These are phyloP conservation scores for Hypocryptadius cinnamomeus DNA, from an alignment of 2,113 vertebrate species.

Conservation along the genomic window DNA sequence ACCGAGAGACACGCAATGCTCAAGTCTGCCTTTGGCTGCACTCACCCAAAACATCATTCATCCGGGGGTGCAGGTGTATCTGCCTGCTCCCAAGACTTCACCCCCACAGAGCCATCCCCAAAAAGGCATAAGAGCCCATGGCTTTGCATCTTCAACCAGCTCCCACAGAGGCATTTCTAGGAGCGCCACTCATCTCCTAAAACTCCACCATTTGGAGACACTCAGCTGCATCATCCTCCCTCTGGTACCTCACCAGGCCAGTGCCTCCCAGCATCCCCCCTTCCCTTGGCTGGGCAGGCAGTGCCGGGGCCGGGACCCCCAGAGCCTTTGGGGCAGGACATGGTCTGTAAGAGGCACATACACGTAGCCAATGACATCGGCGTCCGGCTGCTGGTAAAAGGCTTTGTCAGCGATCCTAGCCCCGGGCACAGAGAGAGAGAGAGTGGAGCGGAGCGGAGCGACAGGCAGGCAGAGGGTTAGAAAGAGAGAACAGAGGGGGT, in stretches of 20 bases:
- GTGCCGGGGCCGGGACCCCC: neutral
- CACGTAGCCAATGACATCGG: conserved; percentile 97
- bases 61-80: neutral
- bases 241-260: neutral
- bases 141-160: neutral
- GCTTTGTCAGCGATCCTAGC: conserved; percentile 98
- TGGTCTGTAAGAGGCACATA: conserved; percentile 77
- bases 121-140: neutral
- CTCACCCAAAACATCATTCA: neutral
- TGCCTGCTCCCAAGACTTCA: neutral
- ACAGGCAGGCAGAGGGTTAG: conserved; percentile 69
- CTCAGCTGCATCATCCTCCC: neutral
- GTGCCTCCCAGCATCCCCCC: neutral
- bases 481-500: conserved; percentile 78
- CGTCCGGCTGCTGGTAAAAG: conserved; percentile 99
- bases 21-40: neutral
- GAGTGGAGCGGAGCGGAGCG: conserved; percentile 40
- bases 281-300: neutral
- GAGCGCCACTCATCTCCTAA: neutral
- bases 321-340: neutral
- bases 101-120: neutral
- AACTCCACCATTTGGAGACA: neutral
- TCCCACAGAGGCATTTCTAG: neutral
- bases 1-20: neutral
- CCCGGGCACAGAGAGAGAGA: conserved; percentile 64